Evolutionary conservation across 2,797 vertebrate species (phyloP).

Genomic region (Xiphophorus birchmanni): DNA sequence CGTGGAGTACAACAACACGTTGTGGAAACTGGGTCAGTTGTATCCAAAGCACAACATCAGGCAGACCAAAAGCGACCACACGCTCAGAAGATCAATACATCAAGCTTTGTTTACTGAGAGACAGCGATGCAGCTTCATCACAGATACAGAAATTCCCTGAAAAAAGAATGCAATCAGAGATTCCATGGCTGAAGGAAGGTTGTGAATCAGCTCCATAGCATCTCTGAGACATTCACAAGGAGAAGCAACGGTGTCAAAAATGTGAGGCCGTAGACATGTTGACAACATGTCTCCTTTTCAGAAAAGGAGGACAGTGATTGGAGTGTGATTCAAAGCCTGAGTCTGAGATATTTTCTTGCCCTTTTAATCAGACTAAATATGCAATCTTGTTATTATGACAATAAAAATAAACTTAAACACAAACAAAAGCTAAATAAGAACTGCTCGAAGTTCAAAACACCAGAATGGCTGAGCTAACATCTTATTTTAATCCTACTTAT

Average conservation of each 20-base stretch:
- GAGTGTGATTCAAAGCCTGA: not conserved
- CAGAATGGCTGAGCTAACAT: not conserved
- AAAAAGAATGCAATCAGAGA: slow-evolving; percentile 9
- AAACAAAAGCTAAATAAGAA: not conserved
- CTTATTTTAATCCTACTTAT: not conserved
- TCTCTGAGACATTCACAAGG: not conserved
- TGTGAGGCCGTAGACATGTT: not conserved
- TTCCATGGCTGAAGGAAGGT: slow-evolving; percentile 3
- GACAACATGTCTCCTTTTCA: not conserved
- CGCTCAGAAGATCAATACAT: slow-evolving; percentile 26
- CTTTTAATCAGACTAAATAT: not conserved
- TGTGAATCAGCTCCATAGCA: not conserved
- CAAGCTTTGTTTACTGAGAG: slow-evolving; percentile 27
- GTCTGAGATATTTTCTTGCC: not conserved
- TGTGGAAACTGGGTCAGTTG: slow-evolving; percentile 23
- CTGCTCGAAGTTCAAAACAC: not conserved
- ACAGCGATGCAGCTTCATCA: slow-evolving; percentile 20
- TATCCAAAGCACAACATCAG: slow-evolving; percentile 19
- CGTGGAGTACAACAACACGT: not conserved
- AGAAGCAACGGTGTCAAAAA: slow-evolving; percentile 1
- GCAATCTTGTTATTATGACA: not conserved
- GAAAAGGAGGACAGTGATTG: not conserved
- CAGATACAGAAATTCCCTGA: slow-evolving; percentile 16
- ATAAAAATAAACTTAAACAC: not conserved
- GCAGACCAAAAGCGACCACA: slow-evolving; percentile 25